A percentile compares a stretch with the other conserved stretches of the same genome.
Conservation (phyloP, 2,888 invertebrate genomes). For the Ormyrus pomaceus region DNA sequence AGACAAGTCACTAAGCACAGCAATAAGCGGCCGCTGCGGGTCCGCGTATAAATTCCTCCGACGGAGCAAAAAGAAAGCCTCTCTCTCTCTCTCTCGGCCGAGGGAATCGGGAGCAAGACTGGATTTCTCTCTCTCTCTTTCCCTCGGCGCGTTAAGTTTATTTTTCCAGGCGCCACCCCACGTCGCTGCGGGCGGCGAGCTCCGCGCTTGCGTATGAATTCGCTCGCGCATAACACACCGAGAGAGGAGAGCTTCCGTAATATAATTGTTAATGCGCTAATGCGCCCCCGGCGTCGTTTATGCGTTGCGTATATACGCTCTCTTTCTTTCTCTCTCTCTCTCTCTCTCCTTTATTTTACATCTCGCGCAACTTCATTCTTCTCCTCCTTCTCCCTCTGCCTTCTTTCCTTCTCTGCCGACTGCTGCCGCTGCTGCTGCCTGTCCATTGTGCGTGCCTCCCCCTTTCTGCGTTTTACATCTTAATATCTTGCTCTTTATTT, state of each 20-base stretch:
- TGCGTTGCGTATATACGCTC: constrained; percentile 65
- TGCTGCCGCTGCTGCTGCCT: constrained; percentile 25
- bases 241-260: constrained; percentile 70
- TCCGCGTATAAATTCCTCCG: constrained; percentile 14
- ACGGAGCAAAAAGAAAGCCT: constrained; percentile 30
- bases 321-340: constrained; percentile 21
- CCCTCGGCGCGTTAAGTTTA: constrained; percentile 53
- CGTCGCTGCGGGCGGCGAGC: constrained; percentile 49
- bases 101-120: background rate
- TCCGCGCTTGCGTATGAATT: constrained; percentile 69
- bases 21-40: background rate
- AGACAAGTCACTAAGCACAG: background rate
- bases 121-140: constrained; percentile 46
- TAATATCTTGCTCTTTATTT: constrained; percentile 7
- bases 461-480: constrained; percentile 27
- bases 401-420: constrained; percentile 1
- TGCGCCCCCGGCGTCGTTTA: constrained; percentile 70
- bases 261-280: constrained; percentile 74
- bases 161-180: constrained; percentile 57
- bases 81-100: background rate
- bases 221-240: constrained; percentile 67
- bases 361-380: constrained; percentile 61
- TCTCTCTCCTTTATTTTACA: constrained; percentile 57
- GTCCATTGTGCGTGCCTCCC: background rate
- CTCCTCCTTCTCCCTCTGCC: background rate